Evolutionary conservation across 2,888 invertebrate species (phyloP), one percentile per base, ranked within the genome.

Genomic region (Lathronympha strigana): DNA sequence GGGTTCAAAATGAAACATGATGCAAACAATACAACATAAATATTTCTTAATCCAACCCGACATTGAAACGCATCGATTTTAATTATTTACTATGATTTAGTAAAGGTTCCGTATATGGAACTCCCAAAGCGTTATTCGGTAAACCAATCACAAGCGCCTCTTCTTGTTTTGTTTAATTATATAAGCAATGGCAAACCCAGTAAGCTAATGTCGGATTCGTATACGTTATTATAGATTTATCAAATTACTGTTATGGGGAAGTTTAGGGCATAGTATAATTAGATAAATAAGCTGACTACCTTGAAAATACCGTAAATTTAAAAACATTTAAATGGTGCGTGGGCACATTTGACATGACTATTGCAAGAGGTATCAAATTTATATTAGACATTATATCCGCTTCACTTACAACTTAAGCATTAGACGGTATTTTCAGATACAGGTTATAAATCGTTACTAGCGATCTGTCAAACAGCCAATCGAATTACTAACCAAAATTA

Each of bases 81-180:
- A 36, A 53, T 66, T 53, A 40, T 28, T 55, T 31, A 55, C 17
- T 40, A 40, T 13, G n/a, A 51, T 68, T 71, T 68, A 45, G 13
- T 21, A 13, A 31, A 13, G 0, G 33, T 53, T 57, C 57, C 60
- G 67, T 68, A 71, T 64, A 71, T 67, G 43, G 60, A 73, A 73
- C 69, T 82, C 23, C 47, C 47, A 21, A 84, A 88, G 87, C 88
- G 75, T 87, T 87, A 84, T 76, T 79, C 77, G 85, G 89, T 91
- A 91, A 91, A 92, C 92, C 92, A 91, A 91, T 90, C 92, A 92
- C 90, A 90, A 87, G 88, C 89, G 84, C 67, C 54, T 70, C 64
- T 66, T 69, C 64, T 72, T 73, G 76, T 77, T 74, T 74, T n/a
- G n/a, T 71, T 73, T 69, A 69, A 71, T 66, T 57, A 67, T 69